Evolutionary conservation across 1,140 invertebrate species (phyloP), one percentile per base, ranked within the genome.

Genomic region (Brachionus plicatilis): DNA sequence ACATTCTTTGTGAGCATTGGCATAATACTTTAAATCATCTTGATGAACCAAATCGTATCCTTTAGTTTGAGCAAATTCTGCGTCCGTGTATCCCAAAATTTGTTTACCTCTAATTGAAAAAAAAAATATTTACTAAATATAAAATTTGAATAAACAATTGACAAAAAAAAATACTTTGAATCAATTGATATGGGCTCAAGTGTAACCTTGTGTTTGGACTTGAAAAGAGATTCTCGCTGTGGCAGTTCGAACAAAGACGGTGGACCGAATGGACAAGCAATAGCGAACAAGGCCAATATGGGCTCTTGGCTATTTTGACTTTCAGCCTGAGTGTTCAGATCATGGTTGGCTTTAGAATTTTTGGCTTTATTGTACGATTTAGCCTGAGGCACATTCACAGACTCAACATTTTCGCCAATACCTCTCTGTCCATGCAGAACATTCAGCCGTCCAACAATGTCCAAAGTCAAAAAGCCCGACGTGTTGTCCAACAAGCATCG

Each of bases 1-100:
- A 99, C 97, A 91, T 93, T 99, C 96, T 92, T 97, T 95, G 91
- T 99, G 97, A 70, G 97, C 97, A 87, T 95, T 96, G n/a, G 96
- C 95, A 8, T 98, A 96, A 88, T 98, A 99, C 2, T 94, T 94
- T 65, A 98, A 90, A 89, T 99, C 97, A 88, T 97, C 96, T 87
- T 96, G 97, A 91, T 99, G 96, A 76, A 99, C 95, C 87, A 98
- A 92, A 91, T 98, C 95, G 89, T 99, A 99, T 83, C 96, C 95
- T 37, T 95, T 95, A 91, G 96, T 94, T 86, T 94, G 95, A 2
- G 94, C 93, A 66, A 98, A 90, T 88, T 98, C 97, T 0, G 93
- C 92, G 88, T 98, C 96, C 2, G 94, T 94, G 88, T 96, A 97
- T 4, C 95, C 96, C 79, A 99, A 92, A 75, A 98, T 91, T 92